Evolutionary conservation across 2,888 invertebrate species (phyloP).

Genomic region (Agrotis clavis): DNA sequence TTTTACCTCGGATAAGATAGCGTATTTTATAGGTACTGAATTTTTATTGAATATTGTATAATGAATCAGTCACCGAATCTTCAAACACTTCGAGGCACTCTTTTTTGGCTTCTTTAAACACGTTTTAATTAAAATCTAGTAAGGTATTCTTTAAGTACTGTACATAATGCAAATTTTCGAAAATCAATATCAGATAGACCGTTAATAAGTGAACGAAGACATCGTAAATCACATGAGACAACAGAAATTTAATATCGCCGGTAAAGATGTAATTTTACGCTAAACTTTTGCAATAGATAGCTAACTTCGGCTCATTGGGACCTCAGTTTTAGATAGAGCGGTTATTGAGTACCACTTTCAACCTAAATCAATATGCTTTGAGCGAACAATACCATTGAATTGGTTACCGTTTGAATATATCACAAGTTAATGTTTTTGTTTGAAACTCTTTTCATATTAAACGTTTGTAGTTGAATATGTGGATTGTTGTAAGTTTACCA

Average conservation of each 20-base stretch:
- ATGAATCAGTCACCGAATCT: neutral
- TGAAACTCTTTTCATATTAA: conserved; percentile 33
- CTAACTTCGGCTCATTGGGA: conserved; percentile 81
- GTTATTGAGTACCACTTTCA: conserved; percentile 82
- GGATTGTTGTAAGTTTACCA: no score
- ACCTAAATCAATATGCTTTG: conserved; percentile 83
- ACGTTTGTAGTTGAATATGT: conserved; percentile 5
- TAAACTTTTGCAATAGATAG: conserved; percentile 88
- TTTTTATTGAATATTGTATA: neutral
- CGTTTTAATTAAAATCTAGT: neutral
- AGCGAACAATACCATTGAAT: conserved; percentile 76
- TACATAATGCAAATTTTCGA: conserved; percentile 40
- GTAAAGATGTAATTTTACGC: conserved; percentile 86
- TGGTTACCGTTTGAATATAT: conserved; percentile 66
- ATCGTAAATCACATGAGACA: conserved; percentile 85
- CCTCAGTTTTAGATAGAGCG: conserved; percentile 77
- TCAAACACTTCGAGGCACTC: neutral
- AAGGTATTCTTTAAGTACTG: neutral
- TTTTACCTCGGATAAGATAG: neutral
- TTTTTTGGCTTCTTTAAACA: neutral
- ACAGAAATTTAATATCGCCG: conserved; percentile 88
- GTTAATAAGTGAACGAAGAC: conserved; percentile 80
- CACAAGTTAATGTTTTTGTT: conserved; percentile 63
- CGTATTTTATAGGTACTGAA: neutral
- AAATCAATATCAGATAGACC: conserved; percentile 73